Conservation (phyloP, 2,888 invertebrate species). For the Dryadula phaetusa region DNA sequence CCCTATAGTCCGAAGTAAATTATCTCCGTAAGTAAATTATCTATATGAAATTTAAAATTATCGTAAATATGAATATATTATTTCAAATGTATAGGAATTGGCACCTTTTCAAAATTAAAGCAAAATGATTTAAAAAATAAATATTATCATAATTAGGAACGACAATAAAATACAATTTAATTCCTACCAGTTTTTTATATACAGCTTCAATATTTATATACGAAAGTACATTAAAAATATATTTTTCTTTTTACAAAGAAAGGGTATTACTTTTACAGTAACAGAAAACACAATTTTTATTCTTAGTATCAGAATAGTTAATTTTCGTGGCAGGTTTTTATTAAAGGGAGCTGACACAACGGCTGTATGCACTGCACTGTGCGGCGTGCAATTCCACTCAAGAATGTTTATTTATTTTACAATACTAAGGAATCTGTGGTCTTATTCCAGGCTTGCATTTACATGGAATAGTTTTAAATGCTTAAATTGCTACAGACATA, state of each 20-base stretch:
- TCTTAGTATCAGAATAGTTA: conserved; percentile 19
- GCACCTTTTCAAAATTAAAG: too few relatives aligned
- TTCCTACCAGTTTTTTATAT: too few relatives aligned
- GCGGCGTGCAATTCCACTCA: conserved; percentile 25
- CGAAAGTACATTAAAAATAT: background rate
- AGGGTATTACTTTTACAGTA: background rate
- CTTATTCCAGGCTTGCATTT: conserved; percentile 27
- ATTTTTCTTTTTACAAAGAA: background rate
- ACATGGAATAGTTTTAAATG: conserved; percentile 30
- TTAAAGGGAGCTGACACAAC: conserved; percentile 16
- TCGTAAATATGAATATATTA: too few relatives aligned
- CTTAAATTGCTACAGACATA: conserved; percentile 15
- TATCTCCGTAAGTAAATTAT: too few relatives aligned
- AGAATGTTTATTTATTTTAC: conserved; percentile 33
- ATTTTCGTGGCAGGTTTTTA: conserved; percentile 30
- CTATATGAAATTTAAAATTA: too few relatives aligned
- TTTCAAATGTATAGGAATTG: too few relatives aligned
- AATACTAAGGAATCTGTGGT: conserved; percentile 32
- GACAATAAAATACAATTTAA: too few relatives aligned
- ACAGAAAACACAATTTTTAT: conserved; percentile 16
- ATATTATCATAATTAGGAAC: too few relatives aligned
- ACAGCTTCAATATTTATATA: background rate
- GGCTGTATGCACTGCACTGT: conserved; percentile 15
- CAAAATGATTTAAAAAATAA: too few relatives aligned
- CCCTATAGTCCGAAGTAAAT: too few relatives aligned